Conservation (phyloP, 2,797 vertebrate genomes). For the Halcyon smyrnensis region DNA sequence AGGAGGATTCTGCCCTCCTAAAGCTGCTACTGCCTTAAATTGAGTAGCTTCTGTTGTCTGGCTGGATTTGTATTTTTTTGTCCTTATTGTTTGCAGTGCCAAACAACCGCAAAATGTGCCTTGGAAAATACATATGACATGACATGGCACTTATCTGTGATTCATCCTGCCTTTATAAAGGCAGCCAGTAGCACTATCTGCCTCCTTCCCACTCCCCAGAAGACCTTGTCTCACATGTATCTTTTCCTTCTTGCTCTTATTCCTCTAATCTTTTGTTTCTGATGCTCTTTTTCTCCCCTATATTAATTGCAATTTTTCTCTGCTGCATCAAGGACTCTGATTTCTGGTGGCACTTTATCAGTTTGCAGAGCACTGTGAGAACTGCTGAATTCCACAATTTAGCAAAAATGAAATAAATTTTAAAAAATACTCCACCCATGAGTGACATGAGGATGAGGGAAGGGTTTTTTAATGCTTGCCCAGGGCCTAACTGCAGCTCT, state of each 20-base stretch:
- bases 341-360: neutral
- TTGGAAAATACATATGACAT: neutral
- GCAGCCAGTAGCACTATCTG: neutral
- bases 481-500: neutral
- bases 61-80: neutral
- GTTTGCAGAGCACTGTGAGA: neutral
- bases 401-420: neutral
- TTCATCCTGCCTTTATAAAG: neutral
- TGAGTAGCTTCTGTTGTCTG: neutral
- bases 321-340: neutral
- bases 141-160: neutral
- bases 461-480: neutral
- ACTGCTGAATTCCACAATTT: neutral
- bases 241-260: neutral
- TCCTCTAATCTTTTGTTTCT: neutral
- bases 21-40: neutral
- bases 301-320: neutral
- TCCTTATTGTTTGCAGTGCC: neutral
- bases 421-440: neutral
- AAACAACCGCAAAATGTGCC: neutral
- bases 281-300: rapidly evolving
- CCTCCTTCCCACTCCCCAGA: neutral
- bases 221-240: rapidly evolving
- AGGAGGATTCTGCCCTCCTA: neutral
- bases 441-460: neutral